These are phyloP conservation scores for Plagodis pulveraria DNA, from an alignment of 2,888 invertebrate genomes.

Conservation along the genomic window DNA sequence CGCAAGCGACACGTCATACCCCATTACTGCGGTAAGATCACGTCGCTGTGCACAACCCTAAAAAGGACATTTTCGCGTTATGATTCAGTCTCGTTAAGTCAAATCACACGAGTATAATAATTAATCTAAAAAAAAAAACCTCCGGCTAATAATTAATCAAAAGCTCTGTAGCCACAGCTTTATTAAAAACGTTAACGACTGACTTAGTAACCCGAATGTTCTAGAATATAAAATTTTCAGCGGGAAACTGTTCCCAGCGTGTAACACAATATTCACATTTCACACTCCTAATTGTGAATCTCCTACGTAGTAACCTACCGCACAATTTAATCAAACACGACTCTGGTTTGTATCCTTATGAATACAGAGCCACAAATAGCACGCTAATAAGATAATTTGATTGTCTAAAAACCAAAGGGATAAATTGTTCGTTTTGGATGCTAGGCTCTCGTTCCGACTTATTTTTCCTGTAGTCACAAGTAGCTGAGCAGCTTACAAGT, in stretches of 20 bases:
- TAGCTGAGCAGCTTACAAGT: too few species aligned
- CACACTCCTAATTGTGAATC: conserved; percentile 17
- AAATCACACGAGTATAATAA: not conserved
- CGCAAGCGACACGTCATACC: too few species aligned
- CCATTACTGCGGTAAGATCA: too few species aligned
- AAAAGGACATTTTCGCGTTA: too few species aligned
- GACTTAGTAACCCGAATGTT: conserved; percentile 9
- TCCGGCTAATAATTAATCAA: conserved; percentile 13
- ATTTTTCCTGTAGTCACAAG: too few species aligned
- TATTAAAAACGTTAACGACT: conserved; percentile 23
- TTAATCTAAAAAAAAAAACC: too few species aligned
- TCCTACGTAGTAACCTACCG: not conserved
- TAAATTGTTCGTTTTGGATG: too few species aligned
- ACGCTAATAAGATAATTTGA: not conserved
- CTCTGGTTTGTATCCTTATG: conserved; percentile 9
- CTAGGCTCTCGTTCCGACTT: too few species aligned
- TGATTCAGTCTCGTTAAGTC: too few species aligned
- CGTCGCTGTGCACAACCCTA: too few species aligned
- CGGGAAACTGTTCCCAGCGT: conserved; percentile 4
- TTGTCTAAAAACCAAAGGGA: too few species aligned
- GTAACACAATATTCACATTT: conserved; percentile 16
- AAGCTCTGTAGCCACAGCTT: conserved; percentile 8
- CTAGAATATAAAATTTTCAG: conserved; percentile 4
- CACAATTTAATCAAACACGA: conserved; percentile 19
- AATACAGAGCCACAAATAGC: conserved; percentile 3